Evolutionary conservation across 1,140 invertebrate species (phyloP).

Genomic region (Melanaphis sacchari): DNA sequence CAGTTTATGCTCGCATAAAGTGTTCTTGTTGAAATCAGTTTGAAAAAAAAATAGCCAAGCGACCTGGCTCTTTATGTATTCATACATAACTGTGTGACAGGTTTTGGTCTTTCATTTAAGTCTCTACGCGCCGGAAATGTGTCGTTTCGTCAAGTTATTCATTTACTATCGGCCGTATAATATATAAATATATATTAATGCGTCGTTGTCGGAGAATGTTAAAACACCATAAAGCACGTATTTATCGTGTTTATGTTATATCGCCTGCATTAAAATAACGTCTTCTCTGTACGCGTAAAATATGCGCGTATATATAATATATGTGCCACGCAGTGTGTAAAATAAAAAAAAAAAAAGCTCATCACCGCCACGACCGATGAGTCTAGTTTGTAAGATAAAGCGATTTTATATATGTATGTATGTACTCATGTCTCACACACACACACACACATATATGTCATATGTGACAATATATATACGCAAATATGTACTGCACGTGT

Average conservation of each 20-base stretch:
- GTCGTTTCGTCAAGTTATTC: neutral
- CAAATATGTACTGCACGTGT: too few relatives aligned
- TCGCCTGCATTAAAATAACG: neutral
- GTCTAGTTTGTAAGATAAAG: neutral
- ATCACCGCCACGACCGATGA: neutral
- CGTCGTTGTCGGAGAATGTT: neutral
- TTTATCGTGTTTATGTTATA: neutral
- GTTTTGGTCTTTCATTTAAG: neutral
- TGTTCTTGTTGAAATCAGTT: neutral
- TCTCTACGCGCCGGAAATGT: neutral
- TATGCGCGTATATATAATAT: neutral
- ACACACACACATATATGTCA: neutral
- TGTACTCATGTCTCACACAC: neutral
- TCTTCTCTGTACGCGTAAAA: neutral
- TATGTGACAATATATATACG: neutral
- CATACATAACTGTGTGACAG: neutral
- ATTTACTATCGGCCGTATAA: constrained; percentile 13
- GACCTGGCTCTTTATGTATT: neutral
- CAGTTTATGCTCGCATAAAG: neutral
- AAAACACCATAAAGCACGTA: constrained; percentile 15
- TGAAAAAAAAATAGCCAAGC: neutral
- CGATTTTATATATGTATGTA: neutral
- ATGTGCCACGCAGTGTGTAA: neutral
- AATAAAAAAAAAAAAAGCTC: neutral
- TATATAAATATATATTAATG: neutral